phyloP scores from a whole-genome alignment of 64 coral and sea anemone genomes.

The Stichodactyla mertensii region DNA sequence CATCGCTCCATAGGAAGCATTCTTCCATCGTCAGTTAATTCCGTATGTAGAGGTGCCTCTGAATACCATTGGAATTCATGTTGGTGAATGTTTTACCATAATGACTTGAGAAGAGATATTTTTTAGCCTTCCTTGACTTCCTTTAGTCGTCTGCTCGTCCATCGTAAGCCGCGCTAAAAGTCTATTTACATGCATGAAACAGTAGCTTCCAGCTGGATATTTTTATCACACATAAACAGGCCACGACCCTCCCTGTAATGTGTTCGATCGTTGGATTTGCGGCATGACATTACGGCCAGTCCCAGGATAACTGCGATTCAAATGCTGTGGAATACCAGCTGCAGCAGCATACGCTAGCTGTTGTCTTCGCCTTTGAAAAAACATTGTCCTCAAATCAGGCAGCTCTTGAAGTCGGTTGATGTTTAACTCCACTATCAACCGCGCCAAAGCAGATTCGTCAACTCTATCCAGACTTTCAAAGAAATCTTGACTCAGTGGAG shows the following conservation, averaged over 20 bases:
- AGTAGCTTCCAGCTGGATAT: background rate
- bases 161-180: background rate
- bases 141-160: too few species aligned
- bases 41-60: background rate
- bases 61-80: background rate
- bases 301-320: background rate
- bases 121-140: too few species aligned
- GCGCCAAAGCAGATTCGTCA: constrained; percentile 46
- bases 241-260: background rate
- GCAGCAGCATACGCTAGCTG: constrained; percentile 38
- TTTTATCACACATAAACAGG: background rate
- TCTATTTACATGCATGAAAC: background rate
- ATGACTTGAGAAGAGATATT: too few species aligned
- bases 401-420: constrained; percentile 42
- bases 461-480: constrained; percentile 58
- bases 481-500: constrained; percentile 53
- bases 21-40: background rate
- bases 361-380: constrained; percentile 39
- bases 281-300: background rate
- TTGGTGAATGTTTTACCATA: too few species aligned
- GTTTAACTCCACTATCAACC: constrained; percentile 52
- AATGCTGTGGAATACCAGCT: background rate
- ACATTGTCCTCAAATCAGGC: constrained; percentile 43
- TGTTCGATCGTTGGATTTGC: background rate
- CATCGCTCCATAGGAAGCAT: background rate